A percentile compares a stretch with the other conserved stretches of the same genome.
Evolutionary conservation across 2,113 vertebrate genomes (phyloP).

Genomic region (Leptocoma aspasia): DNA sequence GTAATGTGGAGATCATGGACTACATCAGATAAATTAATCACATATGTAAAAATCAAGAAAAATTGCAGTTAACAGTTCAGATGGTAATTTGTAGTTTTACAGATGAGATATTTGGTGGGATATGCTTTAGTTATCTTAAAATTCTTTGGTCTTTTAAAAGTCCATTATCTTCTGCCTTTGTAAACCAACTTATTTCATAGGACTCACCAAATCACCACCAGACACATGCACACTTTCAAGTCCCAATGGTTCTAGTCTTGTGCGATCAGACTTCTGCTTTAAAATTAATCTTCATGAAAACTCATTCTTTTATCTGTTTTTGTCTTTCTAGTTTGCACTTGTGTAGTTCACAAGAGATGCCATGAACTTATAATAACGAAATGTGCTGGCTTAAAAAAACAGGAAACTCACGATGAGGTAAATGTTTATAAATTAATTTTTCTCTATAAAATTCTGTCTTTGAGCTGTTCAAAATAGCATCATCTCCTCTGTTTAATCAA

Average conservation of each 20-base stretch:
- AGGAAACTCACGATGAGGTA: conserved; percentile 95
- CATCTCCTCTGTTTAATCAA: conserved; percentile 7
- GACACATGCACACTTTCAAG: not conserved
- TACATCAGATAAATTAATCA: not conserved
- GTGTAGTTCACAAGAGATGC: conserved; percentile 97
- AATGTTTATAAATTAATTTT: conserved; percentile 50
- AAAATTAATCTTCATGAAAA: not conserved
- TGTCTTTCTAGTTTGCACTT: conserved; percentile 90
- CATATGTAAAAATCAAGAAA: not conserved
- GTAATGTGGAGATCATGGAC: not conserved
- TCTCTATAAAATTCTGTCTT: not conserved
- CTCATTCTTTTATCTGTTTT: not conserved
- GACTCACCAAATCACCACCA: not conserved
- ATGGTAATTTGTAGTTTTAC: not conserved
- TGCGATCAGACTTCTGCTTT: not conserved
- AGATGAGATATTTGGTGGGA: not conserved
- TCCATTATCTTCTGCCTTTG: not conserved
- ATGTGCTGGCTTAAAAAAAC: conserved; percentile 96
- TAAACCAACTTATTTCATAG: not conserved
- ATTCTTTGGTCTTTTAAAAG: not conserved
- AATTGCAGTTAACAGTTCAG: not conserved
- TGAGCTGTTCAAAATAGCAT: not conserved
- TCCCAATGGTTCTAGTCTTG: not conserved
- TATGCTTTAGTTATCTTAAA: not conserved
- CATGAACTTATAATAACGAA: conserved; percentile 99